Base-by-base conservation (phyloP, 1,140 invertebrate genomes). In the Lutraria rhynchaena region DNA sequence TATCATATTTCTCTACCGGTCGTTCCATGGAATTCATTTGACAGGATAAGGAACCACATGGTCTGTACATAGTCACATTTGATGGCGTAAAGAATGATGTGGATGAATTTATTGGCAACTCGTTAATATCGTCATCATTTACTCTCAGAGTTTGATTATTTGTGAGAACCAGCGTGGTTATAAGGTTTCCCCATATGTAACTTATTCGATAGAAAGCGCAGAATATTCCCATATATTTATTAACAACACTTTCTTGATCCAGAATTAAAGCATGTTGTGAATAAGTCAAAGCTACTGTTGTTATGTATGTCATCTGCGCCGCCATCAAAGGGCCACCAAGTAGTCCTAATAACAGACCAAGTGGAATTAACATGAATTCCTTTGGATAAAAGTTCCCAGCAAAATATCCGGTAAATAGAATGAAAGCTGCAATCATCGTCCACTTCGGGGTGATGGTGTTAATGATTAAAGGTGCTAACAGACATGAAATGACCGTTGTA, bases 221-320 rank as follows among this genome's bases (percentile, higher is more conserved):
- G 71, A 92, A 92, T 61, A 92, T 87, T 13, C 90, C 89, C 87
- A 90, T 91, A 84, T 90, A 91, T 69, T 89, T 89, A 65, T 89
- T 89, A 33, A 92, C 87, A 13, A 89, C 80, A 22, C 80, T 73
- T 44, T 91, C 90, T 58, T 88, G 85, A 9, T 89, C 87, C 0
- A 85, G 53, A 5, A 86, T 74, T 7, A 86, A 71, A 51, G 81
- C 85, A 80, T 89, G 88, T 55, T 90, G 84, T 0, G 91, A 87
- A 57, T 90, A 89, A 5, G 87, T 88, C 29, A 91, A 58, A 11
- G 90, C 89, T 29, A 91, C 80, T 1, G 89, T 90, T 5, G 90
- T 91, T 1, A 92, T 82, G 60, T 89, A 89, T 49, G 89, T 91
- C 27, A 90, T 87, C 82, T 92, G 90, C 0, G 90, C 90, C 73